These are phyloP conservation scores for Ariolimax columbianus DNA, from an alignment of 2,888 invertebrate genomes.

Conservation along the genomic window DNA sequence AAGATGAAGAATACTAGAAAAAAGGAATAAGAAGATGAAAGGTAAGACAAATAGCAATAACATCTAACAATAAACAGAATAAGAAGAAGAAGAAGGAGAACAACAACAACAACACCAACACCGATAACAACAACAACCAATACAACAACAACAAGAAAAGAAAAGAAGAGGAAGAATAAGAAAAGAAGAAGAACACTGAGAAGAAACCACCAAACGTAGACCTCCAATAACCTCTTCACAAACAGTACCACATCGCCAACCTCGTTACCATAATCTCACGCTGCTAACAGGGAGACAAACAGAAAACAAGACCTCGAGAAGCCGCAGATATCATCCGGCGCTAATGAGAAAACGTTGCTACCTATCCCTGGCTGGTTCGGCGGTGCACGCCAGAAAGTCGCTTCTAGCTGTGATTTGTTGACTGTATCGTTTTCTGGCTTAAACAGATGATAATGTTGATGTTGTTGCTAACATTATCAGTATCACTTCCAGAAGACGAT, in stretches of 20 bases:
- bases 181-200: no score
- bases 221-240: background rate
- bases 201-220: no score
- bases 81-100: no score
- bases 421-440: background rate
- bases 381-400: background rate
- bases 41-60: no score
- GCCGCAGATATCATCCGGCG: constrained; percentile 13
- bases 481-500: constrained; percentile 34
- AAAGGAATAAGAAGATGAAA: no score
- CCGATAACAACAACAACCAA: no score
- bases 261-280: constrained; percentile 16
- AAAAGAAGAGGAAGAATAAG: no score
- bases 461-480: constrained; percentile 13
- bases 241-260: background rate
- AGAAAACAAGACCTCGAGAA: constrained; percentile 29
- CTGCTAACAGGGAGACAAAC: constrained; percentile 30
- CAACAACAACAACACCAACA: no score
- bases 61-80: no score
- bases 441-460: background rate
- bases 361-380: background rate
- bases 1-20: no score
- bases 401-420: background rate
- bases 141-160: no score
- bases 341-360: constrained; percentile 27